Percentiles rank a stretch among this genome's conserved stretches.
phyloP scores from a whole-genome alignment of 2,888 invertebrate genomes.

The Macrosoma leucophasiata region DNA sequence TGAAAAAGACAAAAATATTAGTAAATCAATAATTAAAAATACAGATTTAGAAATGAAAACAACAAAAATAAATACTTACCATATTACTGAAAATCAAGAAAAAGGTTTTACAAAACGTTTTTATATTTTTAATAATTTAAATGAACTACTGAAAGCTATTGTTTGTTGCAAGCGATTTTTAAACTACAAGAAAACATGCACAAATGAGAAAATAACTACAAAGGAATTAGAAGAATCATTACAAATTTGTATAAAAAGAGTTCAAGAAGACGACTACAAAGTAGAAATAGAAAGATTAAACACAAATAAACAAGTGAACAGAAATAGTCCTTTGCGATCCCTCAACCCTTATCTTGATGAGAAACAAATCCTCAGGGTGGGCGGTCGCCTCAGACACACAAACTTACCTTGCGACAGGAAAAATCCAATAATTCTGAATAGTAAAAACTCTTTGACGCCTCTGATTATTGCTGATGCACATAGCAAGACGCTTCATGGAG shows the following conservation, averaged over 20 bases:
- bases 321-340: slow-evolving; percentile 17
- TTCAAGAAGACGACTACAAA: slow-evolving; percentile 19
- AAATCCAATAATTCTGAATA: slow-evolving; percentile 24
- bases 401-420: slow-evolving; percentile 10
- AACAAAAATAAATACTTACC: slow-evolving; percentile 2
- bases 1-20: slow-evolving; percentile 11
- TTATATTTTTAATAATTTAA: slow-evolving; percentile 3
- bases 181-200: no score
- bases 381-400: slow-evolving; percentile 22
- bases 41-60: slow-evolving; percentile 6
- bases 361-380: slow-evolving; percentile 24
- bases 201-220: no score
- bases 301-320: slow-evolving; percentile 11
- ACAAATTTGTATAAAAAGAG: slow-evolving; percentile 15
- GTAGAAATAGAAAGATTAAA: slow-evolving; percentile 10
- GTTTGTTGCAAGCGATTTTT: slow-evolving; percentile 8
- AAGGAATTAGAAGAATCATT: no score
- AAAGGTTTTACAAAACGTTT: slow-evolving; percentile 4
- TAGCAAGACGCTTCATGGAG: slow-evolving; percentile 26
- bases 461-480: slow-evolving; percentile 26
- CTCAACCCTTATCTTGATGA: slow-evolving; percentile 24
- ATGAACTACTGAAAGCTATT: slow-evolving; percentile 5
- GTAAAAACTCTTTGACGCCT: slow-evolving; percentile 16
- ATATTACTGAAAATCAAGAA: slow-evolving; percentile 3
- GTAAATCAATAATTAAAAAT: slow-evolving; percentile 2